phyloP scores from a whole-genome alignment of 2,888 invertebrate species.

The Seira musarum region DNA sequence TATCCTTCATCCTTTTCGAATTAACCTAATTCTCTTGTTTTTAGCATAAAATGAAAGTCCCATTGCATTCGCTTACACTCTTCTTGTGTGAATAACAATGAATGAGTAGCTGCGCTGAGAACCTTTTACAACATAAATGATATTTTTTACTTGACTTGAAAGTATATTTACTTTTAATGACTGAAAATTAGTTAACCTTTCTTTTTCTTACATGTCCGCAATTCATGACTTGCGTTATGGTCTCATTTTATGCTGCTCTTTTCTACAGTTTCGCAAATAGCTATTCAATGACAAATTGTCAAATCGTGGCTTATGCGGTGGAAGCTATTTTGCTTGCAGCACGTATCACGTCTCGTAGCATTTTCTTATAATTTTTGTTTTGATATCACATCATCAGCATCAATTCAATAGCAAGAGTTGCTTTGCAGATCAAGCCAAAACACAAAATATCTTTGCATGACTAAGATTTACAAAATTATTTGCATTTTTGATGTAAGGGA shows the following conservation, averaged over 20 bases:
- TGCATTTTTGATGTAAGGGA: too few relatives aligned
- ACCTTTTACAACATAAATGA: not conserved
- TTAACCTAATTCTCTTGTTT: conserved; percentile 44
- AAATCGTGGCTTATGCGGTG: not conserved
- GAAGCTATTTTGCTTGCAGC: not conserved
- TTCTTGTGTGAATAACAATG: not conserved
- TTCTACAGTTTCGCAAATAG: not conserved
- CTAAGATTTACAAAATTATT: too few relatives aligned
- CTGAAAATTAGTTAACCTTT: conserved; percentile 12
- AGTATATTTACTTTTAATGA: conserved; percentile 8
- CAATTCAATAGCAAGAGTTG: too few relatives aligned
- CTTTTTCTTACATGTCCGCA: conserved; percentile 8
- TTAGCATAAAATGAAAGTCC: not conserved
- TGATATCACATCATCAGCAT: too few relatives aligned
- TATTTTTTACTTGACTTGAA: not conserved
- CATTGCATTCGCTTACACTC: conserved; percentile 14
- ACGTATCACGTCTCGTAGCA: too few relatives aligned
- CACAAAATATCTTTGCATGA: too few relatives aligned
- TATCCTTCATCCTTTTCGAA: conserved; percentile 39
- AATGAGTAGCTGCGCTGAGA: too few relatives aligned
- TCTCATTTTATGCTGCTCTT: not conserved
- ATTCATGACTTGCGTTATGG: conserved; percentile 1
- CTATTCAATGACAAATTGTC: not conserved
- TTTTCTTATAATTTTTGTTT: too few relatives aligned
- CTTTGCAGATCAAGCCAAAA: too few relatives aligned